Evolutionary conservation across 2,113 vertebrate genomes (phyloP), one percentile per base, ranked within the genome.

Genomic region (Nothobranchius kuhntae): DNA sequence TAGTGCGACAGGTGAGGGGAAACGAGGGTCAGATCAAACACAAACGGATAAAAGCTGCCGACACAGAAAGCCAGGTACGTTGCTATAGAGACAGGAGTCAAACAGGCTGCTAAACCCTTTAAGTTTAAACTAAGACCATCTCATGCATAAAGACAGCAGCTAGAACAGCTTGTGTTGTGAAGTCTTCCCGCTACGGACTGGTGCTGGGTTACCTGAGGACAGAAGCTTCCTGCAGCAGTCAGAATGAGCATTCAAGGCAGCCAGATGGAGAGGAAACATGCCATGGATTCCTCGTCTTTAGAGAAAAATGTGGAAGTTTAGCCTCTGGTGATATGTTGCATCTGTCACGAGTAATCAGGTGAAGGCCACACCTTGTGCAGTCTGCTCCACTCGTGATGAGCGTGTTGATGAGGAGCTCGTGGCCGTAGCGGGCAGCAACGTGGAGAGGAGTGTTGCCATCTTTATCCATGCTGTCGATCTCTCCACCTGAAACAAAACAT

Each of bases 371-470:
- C 97, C 95, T 95, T 57, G 96, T 94, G 85, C 95, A 94, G 81
- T 97, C 95, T 0, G 97, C 96, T 75, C 97, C 97, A 0, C 95
- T 96, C 62, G 95, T 96, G 82, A 99, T 95, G 59, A 99, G 93
- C 63, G 96, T 97, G 92, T 96, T 98, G 85, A 99, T 97, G 88
- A 99, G 92, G 76, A 98, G 96, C 75, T 99, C 98, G 3, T 99
- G 97, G 38, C 97, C 98, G 0, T 95, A 96, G 89, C 96, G 94
- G 4, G 97, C 96, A 45, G 98, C 98, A 46, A 99, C 92, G 8
- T 99, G 98, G 48, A 99, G 94, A 4, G 98, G 96, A 0, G 98
- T 99, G 91, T 99, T 99, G 7, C 98, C 96, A 9, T 99, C 96
- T 73, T 98, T 98, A 88, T 99, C 98, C 77, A 96, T 91, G 30